phyloP scores from a whole-genome alignment of 2,888 invertebrate genomes.

The Octodonta nipae region DNA sequence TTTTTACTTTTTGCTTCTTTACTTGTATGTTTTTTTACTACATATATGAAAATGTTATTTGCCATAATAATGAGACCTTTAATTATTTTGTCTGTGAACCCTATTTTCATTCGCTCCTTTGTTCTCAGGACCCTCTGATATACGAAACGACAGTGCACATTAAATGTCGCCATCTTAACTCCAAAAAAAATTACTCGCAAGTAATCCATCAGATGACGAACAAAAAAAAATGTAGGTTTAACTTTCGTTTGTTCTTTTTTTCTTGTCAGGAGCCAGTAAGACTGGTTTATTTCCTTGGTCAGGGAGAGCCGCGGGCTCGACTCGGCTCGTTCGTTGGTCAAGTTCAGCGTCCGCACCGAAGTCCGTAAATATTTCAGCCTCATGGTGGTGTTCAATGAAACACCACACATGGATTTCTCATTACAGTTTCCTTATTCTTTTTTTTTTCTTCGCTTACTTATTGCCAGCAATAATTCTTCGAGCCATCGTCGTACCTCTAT shows the following conservation, averaged over 20 bases:
- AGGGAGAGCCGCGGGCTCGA: slow-evolving; percentile 12
- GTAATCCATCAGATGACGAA: slow-evolving; percentile 8
- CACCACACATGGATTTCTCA: slow-evolving; percentile 27
- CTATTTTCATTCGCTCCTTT: no score
- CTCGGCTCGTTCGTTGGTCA: slow-evolving; percentile 13
- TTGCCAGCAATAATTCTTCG: no score
- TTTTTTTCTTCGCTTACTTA: no score
- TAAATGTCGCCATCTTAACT: no score
- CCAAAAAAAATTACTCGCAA: slow-evolving; percentile 3
- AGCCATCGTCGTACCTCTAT: no score
- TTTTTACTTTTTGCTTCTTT: no score
- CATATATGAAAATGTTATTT: no score
- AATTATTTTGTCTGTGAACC: no score
- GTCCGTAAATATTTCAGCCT: slow-evolving; percentile 32
- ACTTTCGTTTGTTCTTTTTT: slow-evolving; percentile 19
- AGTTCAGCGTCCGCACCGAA: slow-evolving; percentile 33
- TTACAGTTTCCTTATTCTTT: slow-evolving; percentile 22
- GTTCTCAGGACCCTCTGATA: no score
- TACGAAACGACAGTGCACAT: no score
- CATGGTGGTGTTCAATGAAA: slow-evolving; percentile 26
- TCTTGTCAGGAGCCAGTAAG: slow-evolving; percentile 29
- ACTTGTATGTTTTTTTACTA: no score
- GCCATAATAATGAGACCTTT: no score
- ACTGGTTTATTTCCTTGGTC: slow-evolving; percentile 30
- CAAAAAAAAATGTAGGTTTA: slow-evolving; percentile 21